Percentiles rank a stretch among this genome's conserved stretches.
These are phyloP conservation scores for Oryzias javanicus DNA, from an alignment of 2,113 vertebrate species.

Conservation along the genomic window DNA sequence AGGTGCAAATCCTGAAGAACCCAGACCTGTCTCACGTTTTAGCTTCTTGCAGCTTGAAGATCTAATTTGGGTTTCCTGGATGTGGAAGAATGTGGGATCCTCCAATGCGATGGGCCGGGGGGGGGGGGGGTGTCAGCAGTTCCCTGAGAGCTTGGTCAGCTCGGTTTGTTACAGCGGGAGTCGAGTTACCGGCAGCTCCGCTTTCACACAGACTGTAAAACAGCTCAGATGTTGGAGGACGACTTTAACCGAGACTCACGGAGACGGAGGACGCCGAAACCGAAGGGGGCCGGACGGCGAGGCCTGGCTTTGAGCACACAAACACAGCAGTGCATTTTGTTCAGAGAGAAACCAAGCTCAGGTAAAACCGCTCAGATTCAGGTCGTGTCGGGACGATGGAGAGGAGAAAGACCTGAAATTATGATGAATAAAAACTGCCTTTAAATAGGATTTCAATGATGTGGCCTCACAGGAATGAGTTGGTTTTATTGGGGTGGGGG, in stretches of 20 bases:
- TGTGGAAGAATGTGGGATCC: slow-evolving; percentile 15
- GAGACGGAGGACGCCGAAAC: no score
- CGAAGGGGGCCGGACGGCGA: no score
- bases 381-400: no score
- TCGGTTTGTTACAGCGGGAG: slow-evolving; percentile 9
- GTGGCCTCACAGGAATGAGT: no score
- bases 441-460: no score
- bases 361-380: no score
- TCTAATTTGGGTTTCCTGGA: slow-evolving; percentile 13
- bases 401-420: no score
- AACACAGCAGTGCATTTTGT: no score
- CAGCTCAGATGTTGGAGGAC: slow-evolving; percentile 17
- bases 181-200: slow-evolving; percentile 15
- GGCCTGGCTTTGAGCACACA: no score
- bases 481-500: no score
- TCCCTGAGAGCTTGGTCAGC: slow-evolving; percentile 32
- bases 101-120: neutral
- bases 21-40: neutral
- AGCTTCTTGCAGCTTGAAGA: neutral
- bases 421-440: no score
- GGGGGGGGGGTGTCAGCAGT: slow-evolving; percentile 11
- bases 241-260: neutral
- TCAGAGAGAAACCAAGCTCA: no score
- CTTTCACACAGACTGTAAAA: slow-evolving; percentile 40
- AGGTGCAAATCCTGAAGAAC: neutral